These are phyloP conservation scores for Riparia riparia DNA, from an alignment of 2,113 vertebrate species.

Conservation along the genomic window DNA sequence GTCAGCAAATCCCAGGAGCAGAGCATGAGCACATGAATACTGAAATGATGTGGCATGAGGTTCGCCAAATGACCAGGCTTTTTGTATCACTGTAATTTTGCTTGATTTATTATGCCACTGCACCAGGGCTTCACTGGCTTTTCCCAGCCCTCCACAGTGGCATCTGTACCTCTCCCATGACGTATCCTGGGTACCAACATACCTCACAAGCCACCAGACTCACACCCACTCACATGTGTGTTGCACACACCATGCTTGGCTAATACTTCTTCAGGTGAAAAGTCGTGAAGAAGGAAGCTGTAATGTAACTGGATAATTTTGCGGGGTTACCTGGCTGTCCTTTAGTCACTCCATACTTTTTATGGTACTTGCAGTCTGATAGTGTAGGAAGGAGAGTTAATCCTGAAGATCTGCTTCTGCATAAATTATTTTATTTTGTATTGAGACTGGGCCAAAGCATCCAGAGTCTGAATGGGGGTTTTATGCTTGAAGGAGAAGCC, in stretches of 20 bases:
- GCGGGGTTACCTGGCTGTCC: neutral
- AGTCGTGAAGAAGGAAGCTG: neutral
- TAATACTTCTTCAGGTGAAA: neutral
- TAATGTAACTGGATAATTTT: neutral
- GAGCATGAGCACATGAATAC: neutral
- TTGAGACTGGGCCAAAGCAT: neutral
- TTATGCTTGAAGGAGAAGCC: neutral
- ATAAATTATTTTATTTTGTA: neutral
- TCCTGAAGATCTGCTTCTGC: neutral
- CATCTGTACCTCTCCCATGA: rapidly evolving
- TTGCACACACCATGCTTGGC: neutral
- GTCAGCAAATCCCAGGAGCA: neutral
- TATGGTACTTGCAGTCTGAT: neutral
- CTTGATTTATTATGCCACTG: neutral
- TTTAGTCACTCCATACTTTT: neutral
- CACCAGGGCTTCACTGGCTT: neutral
- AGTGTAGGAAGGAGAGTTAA: neutral
- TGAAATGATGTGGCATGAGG: neutral
- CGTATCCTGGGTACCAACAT: neutral
- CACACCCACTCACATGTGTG: neutral
- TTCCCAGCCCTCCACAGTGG: neutral
- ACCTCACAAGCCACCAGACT: neutral
- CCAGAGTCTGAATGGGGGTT: neutral
- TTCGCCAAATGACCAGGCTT: neutral
- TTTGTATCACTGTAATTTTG: neutral